A percentile compares a stretch with the other conserved stretches of the same genome.
phyloP scores from a whole-genome alignment of 2,797 vertebrate genomes.

The Peromyscus melanophrys region DNA sequence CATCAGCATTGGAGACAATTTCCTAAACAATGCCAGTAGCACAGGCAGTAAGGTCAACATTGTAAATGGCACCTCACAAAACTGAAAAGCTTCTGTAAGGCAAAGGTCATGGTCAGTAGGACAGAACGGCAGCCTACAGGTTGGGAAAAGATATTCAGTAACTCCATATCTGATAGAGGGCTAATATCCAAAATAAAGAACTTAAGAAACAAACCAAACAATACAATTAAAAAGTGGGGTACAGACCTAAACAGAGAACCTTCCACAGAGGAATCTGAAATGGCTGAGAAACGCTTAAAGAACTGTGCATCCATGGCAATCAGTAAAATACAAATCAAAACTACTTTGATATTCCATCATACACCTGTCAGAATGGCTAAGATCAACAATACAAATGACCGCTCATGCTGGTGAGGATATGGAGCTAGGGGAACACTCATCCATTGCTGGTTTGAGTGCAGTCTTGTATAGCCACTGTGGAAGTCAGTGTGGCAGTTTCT shows the following conservation, averaged over 20 bases:
- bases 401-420: background rate
- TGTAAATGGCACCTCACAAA: background rate
- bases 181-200: background rate
- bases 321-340: background rate
- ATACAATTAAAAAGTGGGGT: background rate
- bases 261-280: background rate
- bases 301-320: background rate
- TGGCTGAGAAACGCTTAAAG: background rate
- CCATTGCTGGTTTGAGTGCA: background rate
- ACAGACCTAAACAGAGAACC: background rate
- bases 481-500: background rate
- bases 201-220: background rate
- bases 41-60: background rate
- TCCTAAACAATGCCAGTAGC: background rate
- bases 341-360: background rate
- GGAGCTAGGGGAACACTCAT: background rate
- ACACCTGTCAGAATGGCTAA: background rate
- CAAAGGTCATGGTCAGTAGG: background rate
- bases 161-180: background rate
- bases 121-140: background rate
- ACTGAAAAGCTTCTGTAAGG: background rate
- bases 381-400: background rate
- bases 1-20: background rate
- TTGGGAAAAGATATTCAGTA: background rate
- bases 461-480: background rate